These are phyloP conservation scores for Acrocephalus arundinaceus DNA, from an alignment of 2,113 vertebrate genomes.

Conservation along the genomic window DNA sequence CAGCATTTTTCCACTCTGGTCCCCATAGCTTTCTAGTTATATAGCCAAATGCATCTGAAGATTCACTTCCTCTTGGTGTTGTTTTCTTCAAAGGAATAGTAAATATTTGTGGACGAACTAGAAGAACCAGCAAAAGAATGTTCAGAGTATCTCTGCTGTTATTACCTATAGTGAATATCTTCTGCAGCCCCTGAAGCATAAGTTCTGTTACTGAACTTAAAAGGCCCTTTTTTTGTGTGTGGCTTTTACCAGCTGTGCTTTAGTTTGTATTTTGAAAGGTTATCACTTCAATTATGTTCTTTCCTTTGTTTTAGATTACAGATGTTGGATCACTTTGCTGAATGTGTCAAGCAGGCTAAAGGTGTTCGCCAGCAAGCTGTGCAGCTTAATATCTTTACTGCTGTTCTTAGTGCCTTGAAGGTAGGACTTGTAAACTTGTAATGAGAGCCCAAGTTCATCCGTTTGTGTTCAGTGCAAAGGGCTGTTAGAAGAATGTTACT, in stretches of 20 bases:
- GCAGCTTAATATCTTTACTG: constrained; percentile 98
- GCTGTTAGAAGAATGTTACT: background rate
- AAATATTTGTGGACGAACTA: background rate
- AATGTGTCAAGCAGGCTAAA: constrained; percentile 98
- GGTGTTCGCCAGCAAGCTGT: constrained; percentile 97
- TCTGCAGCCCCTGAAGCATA: background rate
- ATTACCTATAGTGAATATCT: background rate
- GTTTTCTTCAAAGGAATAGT: background rate
- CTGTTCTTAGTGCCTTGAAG: constrained; percentile 97
- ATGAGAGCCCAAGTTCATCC: background rate
- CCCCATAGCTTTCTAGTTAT: background rate
- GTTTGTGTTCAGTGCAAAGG: background rate
- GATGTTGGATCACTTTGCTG: constrained; percentile 99
- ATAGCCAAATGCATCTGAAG: background rate
- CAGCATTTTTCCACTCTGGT: background rate
- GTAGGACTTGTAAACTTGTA: constrained; percentile 67
- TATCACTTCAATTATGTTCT: background rate
- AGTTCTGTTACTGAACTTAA: background rate
- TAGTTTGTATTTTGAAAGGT: background rate
- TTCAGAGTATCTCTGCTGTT: background rate
- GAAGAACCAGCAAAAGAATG: background rate
- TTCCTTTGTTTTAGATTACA: constrained; percentile 82
- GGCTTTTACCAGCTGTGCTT: background rate
- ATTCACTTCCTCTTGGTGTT: background rate
- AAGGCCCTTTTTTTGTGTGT: background rate